Percentiles rank a stretch among this genome's conserved stretches.
These are phyloP conservation scores for Orthonyx spaldingii DNA, from an alignment of 2,113 vertebrate genomes.

Conservation along the genomic window DNA sequence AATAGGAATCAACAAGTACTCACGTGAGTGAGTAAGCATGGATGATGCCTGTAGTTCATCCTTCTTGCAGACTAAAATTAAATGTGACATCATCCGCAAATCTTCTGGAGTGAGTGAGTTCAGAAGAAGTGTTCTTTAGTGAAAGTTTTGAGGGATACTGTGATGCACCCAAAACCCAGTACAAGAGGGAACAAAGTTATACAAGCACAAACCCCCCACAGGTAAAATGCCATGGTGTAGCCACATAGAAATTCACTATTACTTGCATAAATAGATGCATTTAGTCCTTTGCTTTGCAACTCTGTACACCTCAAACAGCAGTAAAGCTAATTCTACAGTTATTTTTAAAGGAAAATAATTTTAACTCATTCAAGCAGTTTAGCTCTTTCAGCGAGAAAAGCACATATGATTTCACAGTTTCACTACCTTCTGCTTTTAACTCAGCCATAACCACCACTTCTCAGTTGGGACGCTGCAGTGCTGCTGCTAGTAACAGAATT, in stretches of 20 bases:
- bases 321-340: not conserved
- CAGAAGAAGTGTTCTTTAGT: not conserved
- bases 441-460: not conserved
- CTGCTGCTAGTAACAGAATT: not conserved
- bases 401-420: not conserved
- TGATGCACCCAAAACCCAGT: not conserved
- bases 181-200: not conserved
- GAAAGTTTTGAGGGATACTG: not conserved
- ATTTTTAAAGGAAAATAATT: not conserved
- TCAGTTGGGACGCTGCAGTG: not conserved
- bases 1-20: not conserved
- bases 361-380: not conserved
- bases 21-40: not conserved
- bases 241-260: not conserved
- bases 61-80: not conserved
- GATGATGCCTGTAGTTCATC: not conserved
- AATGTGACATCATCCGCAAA: not conserved
- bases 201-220: not conserved
- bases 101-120: not conserved
- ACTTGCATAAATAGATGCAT: not conserved
- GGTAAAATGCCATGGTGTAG: not conserved
- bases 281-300: not conserved
- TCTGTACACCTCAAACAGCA: not conserved
- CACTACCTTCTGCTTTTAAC: not conserved
- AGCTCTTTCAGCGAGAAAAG: not conserved